Conservation (phyloP, 2,113 vertebrate genomes). For the Nyctereutes procyonoides region DNA sequence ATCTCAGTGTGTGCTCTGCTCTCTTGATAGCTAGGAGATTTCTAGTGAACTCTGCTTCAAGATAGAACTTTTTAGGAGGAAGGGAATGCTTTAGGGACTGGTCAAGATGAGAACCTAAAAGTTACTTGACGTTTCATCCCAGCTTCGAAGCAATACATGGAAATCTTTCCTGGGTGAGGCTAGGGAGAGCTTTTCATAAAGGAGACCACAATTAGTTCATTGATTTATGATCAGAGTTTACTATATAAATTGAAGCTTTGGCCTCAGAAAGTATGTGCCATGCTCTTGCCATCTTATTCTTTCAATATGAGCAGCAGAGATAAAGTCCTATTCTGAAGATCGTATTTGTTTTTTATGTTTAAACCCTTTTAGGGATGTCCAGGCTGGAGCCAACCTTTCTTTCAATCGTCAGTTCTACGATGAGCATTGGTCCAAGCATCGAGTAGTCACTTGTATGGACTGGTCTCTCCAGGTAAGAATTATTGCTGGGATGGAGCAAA, state of each 20-base stretch:
- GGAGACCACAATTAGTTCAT: background rate
- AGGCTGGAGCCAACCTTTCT: constrained; percentile 95
- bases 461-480: constrained; percentile 96
- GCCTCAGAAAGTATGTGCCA: background rate
- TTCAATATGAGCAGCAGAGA: background rate
- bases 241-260: background rate
- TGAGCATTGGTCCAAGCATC: constrained; percentile 98
- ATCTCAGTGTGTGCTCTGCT: background rate
- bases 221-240: background rate
- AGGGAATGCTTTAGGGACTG: background rate
- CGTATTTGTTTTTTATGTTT: constrained; percentile 53
- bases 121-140: background rate
- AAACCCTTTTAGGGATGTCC: constrained; percentile 90
- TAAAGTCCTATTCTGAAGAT: background rate
- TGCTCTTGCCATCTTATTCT: background rate
- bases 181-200: background rate
- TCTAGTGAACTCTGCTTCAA: background rate
- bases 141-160: background rate
- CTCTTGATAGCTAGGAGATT: background rate
- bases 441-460: constrained; percentile 97
- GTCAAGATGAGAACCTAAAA: constrained; percentile 7
- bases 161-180: background rate
- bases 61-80: background rate
- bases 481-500: background rate
- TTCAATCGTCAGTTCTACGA: constrained; percentile 96